A percentile compares a stretch with the other conserved stretches of the same genome.
Conservation (phyloP, 2,113 vertebrate species). For the Ammospiza nelsoni region DNA sequence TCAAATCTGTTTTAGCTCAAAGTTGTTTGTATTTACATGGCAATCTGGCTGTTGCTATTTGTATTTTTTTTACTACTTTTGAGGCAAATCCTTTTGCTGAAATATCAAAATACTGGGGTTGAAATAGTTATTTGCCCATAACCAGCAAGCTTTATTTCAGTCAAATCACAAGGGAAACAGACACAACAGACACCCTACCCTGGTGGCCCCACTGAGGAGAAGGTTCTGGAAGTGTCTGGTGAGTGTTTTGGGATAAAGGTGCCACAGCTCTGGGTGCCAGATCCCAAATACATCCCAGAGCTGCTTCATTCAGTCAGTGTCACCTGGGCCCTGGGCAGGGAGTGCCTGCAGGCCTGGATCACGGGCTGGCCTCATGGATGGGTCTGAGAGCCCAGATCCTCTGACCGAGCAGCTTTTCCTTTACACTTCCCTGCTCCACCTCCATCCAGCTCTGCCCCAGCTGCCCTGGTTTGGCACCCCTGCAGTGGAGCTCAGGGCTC, state of each 20-base stretch:
- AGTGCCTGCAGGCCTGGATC: accelerated
- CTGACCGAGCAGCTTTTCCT: background rate
- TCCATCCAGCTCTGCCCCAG: background rate
- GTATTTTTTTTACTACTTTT: too few relatives aligned
- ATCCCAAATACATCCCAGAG: accelerated
- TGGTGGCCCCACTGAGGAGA: accelerated
- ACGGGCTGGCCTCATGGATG: accelerated
- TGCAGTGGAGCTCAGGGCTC: background rate
- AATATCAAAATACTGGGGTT: too few relatives aligned
- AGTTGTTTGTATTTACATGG: background rate
- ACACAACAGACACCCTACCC: too few relatives aligned
- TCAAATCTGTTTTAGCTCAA: background rate
- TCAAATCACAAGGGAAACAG: too few relatives aligned
- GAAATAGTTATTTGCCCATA: too few relatives aligned
- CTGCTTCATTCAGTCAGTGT: accelerated
- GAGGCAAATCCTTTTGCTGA: too few relatives aligned
- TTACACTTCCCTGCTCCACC: accelerated
- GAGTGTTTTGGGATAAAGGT: too few relatives aligned
- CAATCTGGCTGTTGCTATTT: too few relatives aligned
- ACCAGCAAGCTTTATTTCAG: too few relatives aligned
- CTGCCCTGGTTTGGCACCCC: background rate
- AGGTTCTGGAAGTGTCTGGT: too few relatives aligned
- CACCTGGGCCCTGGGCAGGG: background rate
- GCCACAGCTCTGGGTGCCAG: accelerated
- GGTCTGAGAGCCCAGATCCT: too few relatives aligned